Evolutionary conservation across 2,797 vertebrate species (phyloP).

Genomic region (Calcarius lapponicus): DNA sequence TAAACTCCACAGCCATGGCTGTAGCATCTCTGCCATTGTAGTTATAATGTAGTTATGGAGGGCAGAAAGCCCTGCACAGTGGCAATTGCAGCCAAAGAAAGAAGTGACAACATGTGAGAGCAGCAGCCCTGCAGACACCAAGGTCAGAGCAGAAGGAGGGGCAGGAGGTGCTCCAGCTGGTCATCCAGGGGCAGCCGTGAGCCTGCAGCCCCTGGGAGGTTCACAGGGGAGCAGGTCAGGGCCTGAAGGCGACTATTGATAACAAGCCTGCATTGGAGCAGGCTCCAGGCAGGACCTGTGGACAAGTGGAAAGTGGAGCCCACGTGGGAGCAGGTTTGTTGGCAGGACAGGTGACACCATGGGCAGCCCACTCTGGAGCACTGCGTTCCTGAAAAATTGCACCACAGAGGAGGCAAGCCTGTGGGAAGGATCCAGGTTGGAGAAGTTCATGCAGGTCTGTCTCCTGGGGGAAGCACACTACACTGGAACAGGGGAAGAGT

Average conservation of each 20-base stretch:
- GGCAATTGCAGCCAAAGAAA: neutral
- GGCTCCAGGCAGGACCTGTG: neutral
- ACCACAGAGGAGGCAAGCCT: neutral
- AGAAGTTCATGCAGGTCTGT: neutral
- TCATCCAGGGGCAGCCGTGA: too few relatives aligned
- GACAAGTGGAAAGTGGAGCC: neutral
- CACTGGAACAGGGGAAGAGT: neutral
- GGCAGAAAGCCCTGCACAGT: neutral
- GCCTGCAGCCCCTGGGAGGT: neutral
- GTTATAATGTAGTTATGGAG: too few relatives aligned
- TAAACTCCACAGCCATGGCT: neutral
- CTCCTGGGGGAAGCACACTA: neutral
- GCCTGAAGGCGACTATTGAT: too few relatives aligned
- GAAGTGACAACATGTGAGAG: neutral
- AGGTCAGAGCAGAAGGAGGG: neutral
- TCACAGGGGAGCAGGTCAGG: accelerated
- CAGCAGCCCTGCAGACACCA: neutral
- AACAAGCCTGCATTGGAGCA: neutral
- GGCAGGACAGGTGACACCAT: accelerated
- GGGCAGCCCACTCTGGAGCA: neutral
- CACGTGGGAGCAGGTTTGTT: neutral
- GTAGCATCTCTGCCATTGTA: neutral
- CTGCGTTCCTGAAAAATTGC: too few relatives aligned
- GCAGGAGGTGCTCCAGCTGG: neutral
- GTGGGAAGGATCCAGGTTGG: neutral